phyloP scores from a whole-genome alignment of 2,888 invertebrate species.

The Helobdella robusta region DNA sequence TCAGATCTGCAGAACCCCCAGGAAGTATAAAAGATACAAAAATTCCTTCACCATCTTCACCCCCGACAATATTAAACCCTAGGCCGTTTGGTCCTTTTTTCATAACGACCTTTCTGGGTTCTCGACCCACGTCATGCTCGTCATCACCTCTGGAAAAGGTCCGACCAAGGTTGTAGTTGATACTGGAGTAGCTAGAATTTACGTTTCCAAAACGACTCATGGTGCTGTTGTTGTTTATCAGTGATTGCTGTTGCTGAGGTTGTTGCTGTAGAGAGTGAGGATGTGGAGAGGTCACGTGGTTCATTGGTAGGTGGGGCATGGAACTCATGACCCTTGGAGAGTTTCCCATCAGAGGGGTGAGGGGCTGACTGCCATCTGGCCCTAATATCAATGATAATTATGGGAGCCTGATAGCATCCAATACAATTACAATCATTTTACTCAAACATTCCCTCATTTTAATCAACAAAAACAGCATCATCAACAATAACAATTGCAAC shows the following conservation, averaged over 20 bases:
- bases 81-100: slow-evolving; percentile 81
- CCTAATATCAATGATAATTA: neutral
- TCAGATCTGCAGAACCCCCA: slow-evolving; percentile 88
- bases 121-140: slow-evolving; percentile 55
- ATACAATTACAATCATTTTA: too few relatives aligned
- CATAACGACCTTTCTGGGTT: slow-evolving; percentile 72
- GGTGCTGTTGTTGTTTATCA: slow-evolving; percentile 24
- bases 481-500: too few relatives aligned
- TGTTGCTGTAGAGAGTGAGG: slow-evolving; percentile 5
- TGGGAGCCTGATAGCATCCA: too few relatives aligned
- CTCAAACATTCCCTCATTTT: too few relatives aligned
- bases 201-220: slow-evolving; percentile 16
- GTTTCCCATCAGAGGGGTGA: slow-evolving; percentile 17
- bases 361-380: slow-evolving; percentile 15
- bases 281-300: slow-evolving; percentile 15
- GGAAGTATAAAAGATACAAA: slow-evolving; percentile 94
- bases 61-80: slow-evolving; percentile 97
- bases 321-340: slow-evolving; percentile 6
- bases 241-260: slow-evolving; percentile 20
- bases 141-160: slow-evolving; percentile 8
- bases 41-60: slow-evolving; percentile 88
- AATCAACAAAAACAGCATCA: too few relatives aligned
- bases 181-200: slow-evolving; percentile 21
- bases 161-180: slow-evolving; percentile 11
- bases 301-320: slow-evolving; percentile 23